Base-by-base conservation (phyloP, 2,113 vertebrate genomes). In the Ceyx margarethae region DNA sequence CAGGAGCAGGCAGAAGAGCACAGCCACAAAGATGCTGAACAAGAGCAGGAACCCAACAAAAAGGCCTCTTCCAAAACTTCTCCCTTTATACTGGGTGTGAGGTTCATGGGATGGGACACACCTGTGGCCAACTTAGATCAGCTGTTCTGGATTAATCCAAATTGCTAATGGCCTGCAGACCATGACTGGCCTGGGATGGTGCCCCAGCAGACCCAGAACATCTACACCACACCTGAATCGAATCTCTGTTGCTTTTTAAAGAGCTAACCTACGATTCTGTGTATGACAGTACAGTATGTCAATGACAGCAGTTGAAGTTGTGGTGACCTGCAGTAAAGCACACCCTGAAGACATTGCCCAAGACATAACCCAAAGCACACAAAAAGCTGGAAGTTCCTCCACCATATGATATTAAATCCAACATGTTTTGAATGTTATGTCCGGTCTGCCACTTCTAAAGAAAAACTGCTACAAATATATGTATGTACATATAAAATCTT, bases 371-470 rank as follows among this genome's bases (percentile, higher is more conserved):
- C 29, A 42, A 80, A 54, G 14, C 19, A 45, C 60, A 42, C 45
- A 56, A 17, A 72, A 56, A 51, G 9, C 8, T 5, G 2, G 17
- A 8, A 5, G 3, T 40, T 84, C 29, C 22, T 71, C 33, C 7
- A 29, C 42, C 57, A 7, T 7, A 7, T 53, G 16, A 15, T 50
- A 6, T 18, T 19, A 23, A 87, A 78, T 23, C n/a, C 46, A 37
- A 18, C 16, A 40, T 5, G 20, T 22, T 53, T 26, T 58, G 18
- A 62, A 19, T 3, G 7, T n/a, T 81, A 10, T 1, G 3, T 43
- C 9, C 1, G 14, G 11, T 81, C 14, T 58, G 35, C 19, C 0
- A 0, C n/a, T 76, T 72, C 60, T 50, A 19, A 89, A 64, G 23
- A 75, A 28, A 37, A 54, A 5, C 20, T 37, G n/a, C 72, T 29